Conservation (phyloP, 2,888 invertebrate genomes). For the Drosophila emarginata region DNA sequence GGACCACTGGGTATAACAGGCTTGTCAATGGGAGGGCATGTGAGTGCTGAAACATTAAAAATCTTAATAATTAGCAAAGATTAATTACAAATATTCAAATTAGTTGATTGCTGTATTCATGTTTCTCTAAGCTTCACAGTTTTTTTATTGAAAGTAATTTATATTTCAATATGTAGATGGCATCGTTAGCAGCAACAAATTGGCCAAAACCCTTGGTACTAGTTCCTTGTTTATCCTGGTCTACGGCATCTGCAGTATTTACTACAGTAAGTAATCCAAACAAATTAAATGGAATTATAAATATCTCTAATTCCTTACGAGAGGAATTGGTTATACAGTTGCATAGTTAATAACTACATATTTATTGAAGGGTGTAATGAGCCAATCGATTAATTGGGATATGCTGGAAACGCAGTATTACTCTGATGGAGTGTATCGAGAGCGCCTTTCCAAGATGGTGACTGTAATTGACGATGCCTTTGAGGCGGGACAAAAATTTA, state of each 20-base stretch:
- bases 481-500: slow-evolving; percentile 89
- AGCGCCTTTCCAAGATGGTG: slow-evolving; percentile 94
- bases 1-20: slow-evolving; percentile 97
- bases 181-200: slow-evolving; percentile 96
- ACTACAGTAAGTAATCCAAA: slow-evolving; percentile 86
- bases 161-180: slow-evolving; percentile 88
- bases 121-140: not conserved
- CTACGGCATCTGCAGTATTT: slow-evolving; percentile 97
- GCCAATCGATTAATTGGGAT: slow-evolving; percentile 97
- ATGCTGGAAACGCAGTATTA: slow-evolving; percentile 93
- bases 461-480: slow-evolving; percentile 89
- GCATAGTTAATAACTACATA: too few species aligned
- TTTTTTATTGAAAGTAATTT: not conserved
- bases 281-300: not conserved
- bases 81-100: too few species aligned
- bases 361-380: slow-evolving; percentile 89
- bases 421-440: slow-evolving; percentile 90
- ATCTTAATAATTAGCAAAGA: not conserved
- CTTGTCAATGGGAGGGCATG: slow-evolving; percentile 99
- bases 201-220: slow-evolving; percentile 97
- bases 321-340: too few species aligned
- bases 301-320: too few species aligned
- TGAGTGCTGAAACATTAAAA: slow-evolving; percentile 83
- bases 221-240: slow-evolving; percentile 98
- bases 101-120: too few species aligned